phyloP scores from a whole-genome alignment of 2,888 invertebrate species.

The Aethes cnicana region DNA sequence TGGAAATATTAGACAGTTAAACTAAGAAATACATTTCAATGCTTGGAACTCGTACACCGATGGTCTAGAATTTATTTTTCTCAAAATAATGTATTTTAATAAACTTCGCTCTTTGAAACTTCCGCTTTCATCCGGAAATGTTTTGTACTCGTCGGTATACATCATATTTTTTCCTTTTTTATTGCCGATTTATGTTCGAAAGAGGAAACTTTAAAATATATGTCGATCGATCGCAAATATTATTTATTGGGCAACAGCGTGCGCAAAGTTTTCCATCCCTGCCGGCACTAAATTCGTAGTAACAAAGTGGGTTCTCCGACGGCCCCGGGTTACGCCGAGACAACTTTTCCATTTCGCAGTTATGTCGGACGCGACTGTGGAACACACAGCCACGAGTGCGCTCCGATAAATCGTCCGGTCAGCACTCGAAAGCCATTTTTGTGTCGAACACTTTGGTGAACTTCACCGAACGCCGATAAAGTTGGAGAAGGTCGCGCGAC shows the following conservation, averaged over 20 bases:
- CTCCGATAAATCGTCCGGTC: constrained; percentile 54
- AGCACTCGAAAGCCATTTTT: constrained; percentile 38
- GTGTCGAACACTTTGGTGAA: constrained; percentile 19
- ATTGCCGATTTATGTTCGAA: neutral
- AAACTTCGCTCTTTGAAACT: no score
- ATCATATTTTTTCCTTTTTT: neutral
- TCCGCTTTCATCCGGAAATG: no score
- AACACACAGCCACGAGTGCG: constrained; percentile 48
- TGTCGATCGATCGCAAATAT: constrained; percentile 55
- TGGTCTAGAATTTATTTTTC: no score
- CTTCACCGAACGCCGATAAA: constrained; percentile 9
- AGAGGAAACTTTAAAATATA: constrained; percentile 49
- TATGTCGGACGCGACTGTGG: constrained; percentile 41
- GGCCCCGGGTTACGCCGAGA: constrained; percentile 50
- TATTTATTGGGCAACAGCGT: constrained; percentile 62
- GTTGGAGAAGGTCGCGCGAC: constrained; percentile 4
- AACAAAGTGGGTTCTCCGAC: constrained; percentile 50
- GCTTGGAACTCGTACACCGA: no score
- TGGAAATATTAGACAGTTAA: no score
- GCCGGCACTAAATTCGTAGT: constrained; percentile 62
- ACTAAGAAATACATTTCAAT: no score
- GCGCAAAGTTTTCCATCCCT: constrained; percentile 55
- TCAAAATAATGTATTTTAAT: no score
- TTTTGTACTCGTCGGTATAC: neutral
- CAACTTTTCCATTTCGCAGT: constrained; percentile 63